Evolutionary conservation across 2,888 invertebrate species (phyloP), one percentile per base, ranked within the genome.

Genomic region (Scaptomyza flava): DNA sequence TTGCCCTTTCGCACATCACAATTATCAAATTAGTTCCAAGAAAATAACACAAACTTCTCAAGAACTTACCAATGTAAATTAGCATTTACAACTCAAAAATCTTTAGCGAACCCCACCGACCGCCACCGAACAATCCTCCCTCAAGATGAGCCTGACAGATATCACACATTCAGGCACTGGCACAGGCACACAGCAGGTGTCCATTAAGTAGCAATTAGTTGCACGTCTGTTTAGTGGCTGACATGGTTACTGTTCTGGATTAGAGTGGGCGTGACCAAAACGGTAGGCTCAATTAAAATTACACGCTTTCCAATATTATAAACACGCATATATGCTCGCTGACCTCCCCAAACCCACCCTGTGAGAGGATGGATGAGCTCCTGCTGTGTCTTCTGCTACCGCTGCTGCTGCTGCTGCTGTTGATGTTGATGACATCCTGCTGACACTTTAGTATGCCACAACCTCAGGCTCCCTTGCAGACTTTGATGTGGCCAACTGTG

Each of bases 261-360:
- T 17, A 12, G 46, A 34, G 47, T 57, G 74, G 77, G 73, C 58
- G 78, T 81, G 72, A 42, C 52, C 17, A 17, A 8, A 5, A 33
- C 41, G 31, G 48, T 46, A 50, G 59, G 64, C 62, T 47, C 61
- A 68, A 79, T 83, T 88, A 83, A 79, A 84, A 66, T 84, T 69
- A 74, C 74, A 87, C 85, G 88, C 72, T 62, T 68, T 72, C 68
- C 86, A 77, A 83, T 85, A 85, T 60, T 66, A 85, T 79, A 72
- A 77, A 60, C 77, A 82, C 68, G 57, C 67, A 34, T 38, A 12
- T 20, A 27, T 14, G 30, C 42, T 14, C 8, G 14, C 23, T 27
- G 36, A 5, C 38, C 14, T 27, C 27, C 42, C 41, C 41, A 33
- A 31, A 8, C 12, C 31, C 14, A 5, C n/a, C n/a, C 20, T n/a